Evolutionary conservation across 2,113 vertebrate genomes (phyloP).

Genomic region (Larimichthys polyactis): DNA sequence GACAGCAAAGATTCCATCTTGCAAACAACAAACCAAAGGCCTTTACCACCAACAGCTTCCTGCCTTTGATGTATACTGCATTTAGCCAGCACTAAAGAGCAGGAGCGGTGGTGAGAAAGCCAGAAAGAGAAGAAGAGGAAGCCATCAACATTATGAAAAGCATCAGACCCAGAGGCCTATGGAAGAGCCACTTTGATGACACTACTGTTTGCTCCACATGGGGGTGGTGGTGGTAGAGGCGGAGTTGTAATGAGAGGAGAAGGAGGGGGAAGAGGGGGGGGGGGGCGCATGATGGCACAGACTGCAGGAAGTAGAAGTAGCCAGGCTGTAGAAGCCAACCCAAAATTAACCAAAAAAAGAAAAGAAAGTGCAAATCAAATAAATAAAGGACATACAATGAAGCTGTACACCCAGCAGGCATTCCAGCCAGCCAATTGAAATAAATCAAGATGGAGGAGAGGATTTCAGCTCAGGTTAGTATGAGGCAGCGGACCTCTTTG

Average conservation of each 20-base stretch:
- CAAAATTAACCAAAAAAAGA: constrained; percentile 48
- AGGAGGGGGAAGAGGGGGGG: constrained; percentile 16
- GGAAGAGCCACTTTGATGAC: constrained; percentile 81
- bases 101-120: constrained; percentile 57
- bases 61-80: constrained; percentile 80
- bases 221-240: constrained; percentile 48
- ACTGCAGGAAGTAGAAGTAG: constrained; percentile 67
- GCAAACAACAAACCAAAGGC: constrained; percentile 70
- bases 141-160: constrained; percentile 78
- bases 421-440: constrained; percentile 79
- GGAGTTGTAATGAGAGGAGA: constrained; percentile 61
- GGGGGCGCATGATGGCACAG: constrained; percentile 66
- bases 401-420: constrained; percentile 84
- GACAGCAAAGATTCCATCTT: constrained; percentile 64
- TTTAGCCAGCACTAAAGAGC: constrained; percentile 54
- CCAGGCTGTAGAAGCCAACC: constrained; percentile 67
- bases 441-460: constrained; percentile 73
- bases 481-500: constrained; percentile 84
- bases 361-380: constrained; percentile 58
- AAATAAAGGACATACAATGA: constrained; percentile 69
- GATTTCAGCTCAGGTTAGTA: constrained; percentile 73
- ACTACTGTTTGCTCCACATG: constrained; percentile 69
- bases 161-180: constrained; percentile 75
- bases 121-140: constrained; percentile 61
- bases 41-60: constrained; percentile 69